Base-by-base conservation (phyloP, 1,140 invertebrate genomes). In the Calliopsis andreniformis region DNA sequence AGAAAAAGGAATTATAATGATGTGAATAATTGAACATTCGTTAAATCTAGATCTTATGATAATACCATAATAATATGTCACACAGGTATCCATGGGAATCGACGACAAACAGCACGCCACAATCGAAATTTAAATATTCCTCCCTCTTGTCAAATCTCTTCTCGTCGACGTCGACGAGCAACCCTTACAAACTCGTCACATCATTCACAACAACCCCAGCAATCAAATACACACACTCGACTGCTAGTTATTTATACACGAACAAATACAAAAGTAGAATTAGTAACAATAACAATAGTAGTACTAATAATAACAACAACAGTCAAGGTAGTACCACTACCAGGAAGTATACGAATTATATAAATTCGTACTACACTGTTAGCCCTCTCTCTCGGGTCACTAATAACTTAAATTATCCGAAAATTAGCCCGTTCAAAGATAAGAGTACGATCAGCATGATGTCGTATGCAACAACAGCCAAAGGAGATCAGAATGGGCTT, bases 21-120 rank as follows among this genome's bases (percentile, higher is more conserved):
- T n/a, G n/a, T n/a, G n/a, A n/a, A n/a, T n/a, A n/a, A n/a, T n/a
- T n/a, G n/a, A n/a, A n/a, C 7, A n/a, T 1, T n/a, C 7, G n/a
- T 49, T 42, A 12, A 5, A n/a, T 59, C 0, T 42, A 3, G 35
- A 20, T 39, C 32, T 20, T 20, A 42, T 63, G 61, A 61, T 80
- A 76, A 80, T 49, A 23, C 20, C 20, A 20, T 80, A 28, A 82
- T 82, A 16, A 39, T 84, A 69, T 84, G 56, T 75, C 49, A 84
- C 58, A 69, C 88, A 92, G 91, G 90, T 92, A 90, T 79, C 85
- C 82, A 80, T 89, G 88, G 90, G 86, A 86, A 78, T 56, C 87
- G 72, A 91, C 91, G 73, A 90, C 91, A 72, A 83, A 88, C 83
- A 90, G 84, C 83, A 86, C 83, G 45, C 87, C 83, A 80, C 82